Conservation (phyloP, 2,797 vertebrate genomes). For the Ptychadena robeensis region DNA sequence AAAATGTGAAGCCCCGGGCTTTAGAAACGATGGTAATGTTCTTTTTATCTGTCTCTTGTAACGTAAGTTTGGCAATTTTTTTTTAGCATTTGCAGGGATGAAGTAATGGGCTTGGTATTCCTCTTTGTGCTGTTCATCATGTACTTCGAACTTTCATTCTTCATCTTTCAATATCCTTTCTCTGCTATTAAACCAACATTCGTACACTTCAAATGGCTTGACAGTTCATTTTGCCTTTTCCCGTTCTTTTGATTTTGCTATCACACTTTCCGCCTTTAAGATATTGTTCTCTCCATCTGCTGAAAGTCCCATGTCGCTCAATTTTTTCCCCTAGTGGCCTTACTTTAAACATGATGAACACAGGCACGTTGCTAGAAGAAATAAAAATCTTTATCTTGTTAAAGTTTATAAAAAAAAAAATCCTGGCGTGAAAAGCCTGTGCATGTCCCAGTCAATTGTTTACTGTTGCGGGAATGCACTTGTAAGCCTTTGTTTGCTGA, state of each 20-base stretch:
- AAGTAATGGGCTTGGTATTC: slow-evolving; percentile 9
- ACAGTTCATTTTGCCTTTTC: slow-evolving; percentile 54
- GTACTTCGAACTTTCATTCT: slow-evolving; percentile 29
- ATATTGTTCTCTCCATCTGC: slow-evolving; percentile 44
- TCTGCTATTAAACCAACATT: slow-evolving; percentile 31
- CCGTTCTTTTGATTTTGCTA: slow-evolving; percentile 48
- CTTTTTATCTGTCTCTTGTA: slow-evolving; percentile 11
- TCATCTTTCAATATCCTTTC: slow-evolving; percentile 43
- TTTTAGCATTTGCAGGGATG: slow-evolving; percentile 3
- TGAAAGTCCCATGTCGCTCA: slow-evolving; percentile 25
- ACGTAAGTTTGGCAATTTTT: slow-evolving; percentile 5
- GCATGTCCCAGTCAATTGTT: slow-evolving; percentile 29
- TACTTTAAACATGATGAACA: slow-evolving; percentile 11
- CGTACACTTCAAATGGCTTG: slow-evolving; percentile 38
- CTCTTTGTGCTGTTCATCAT: slow-evolving; percentile 32
- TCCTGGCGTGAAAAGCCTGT: slow-evolving; percentile 15
- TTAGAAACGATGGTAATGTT: slow-evolving; percentile 8
- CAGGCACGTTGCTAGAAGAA: slow-evolving; percentile 25
- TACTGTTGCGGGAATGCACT: slow-evolving; percentile 10
- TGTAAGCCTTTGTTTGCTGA: slow-evolving; percentile 24
- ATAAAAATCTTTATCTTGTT: slow-evolving; percentile 5
- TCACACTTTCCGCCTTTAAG: slow-evolving; percentile 54
- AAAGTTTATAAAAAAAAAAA: slow-evolving; percentile 32
- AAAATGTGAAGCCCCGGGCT: background rate
- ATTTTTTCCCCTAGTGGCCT: background rate